A percentile compares a stretch with the other conserved stretches of the same genome.
Conservation (phyloP, 1,140 invertebrate species). For the Drosophila sturtevanti region DNA sequence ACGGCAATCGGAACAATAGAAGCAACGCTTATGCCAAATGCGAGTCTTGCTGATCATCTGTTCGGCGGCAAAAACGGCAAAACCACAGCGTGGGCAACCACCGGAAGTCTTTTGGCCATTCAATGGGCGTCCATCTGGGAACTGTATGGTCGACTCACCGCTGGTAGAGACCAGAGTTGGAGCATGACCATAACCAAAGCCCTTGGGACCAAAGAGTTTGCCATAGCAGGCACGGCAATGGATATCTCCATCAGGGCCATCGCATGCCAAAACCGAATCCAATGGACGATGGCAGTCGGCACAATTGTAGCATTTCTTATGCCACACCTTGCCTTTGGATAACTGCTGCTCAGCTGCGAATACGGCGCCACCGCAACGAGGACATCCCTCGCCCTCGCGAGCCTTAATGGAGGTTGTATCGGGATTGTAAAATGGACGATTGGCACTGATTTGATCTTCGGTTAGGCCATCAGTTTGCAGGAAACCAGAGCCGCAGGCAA, state of each 20-base stretch:
- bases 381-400: constrained; percentile 93
- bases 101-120: constrained; percentile 83
- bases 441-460: constrained; percentile 91
- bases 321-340: constrained; percentile 97
- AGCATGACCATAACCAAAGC: constrained; percentile 93
- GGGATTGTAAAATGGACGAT: constrained; percentile 90
- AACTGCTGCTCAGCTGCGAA: constrained; percentile 97
- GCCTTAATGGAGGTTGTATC: constrained; percentile 95
- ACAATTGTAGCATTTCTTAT: constrained; percentile 97
- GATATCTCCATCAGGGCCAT: constrained; percentile 94
- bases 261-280: constrained; percentile 95
- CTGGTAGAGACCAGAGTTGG: constrained; percentile 92
- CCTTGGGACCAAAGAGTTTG: constrained; percentile 95
- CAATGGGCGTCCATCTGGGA: constrained; percentile 85
- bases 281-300: constrained; percentile 95
- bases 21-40: constrained; percentile 98
- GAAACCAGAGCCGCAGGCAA: constrained; percentile 96
- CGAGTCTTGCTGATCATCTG: constrained; percentile 96
- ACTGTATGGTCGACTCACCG: constrained; percentile 88
- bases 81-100: constrained; percentile 93
- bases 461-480: constrained; percentile 93
- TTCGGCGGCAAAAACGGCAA: constrained; percentile 95
- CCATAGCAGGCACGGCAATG: constrained; percentile 95
- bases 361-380: constrained; percentile 95
- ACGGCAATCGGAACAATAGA: constrained; percentile 95